These are phyloP conservation scores for Xylota sylvarum DNA, from an alignment of 2,888 invertebrate species.

Conservation along the genomic window DNA sequence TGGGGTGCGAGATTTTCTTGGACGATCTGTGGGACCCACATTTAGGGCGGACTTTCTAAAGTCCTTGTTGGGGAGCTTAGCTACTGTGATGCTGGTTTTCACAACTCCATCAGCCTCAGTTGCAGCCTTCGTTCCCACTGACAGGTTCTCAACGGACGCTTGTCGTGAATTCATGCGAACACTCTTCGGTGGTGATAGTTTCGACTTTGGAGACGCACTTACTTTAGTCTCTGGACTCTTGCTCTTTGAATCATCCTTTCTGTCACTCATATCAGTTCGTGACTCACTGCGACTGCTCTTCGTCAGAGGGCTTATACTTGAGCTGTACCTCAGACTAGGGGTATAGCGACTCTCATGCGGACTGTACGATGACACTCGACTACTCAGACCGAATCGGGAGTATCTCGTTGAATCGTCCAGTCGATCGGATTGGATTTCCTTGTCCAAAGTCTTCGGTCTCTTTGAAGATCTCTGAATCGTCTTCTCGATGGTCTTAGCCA, in stretches of 20 bases:
- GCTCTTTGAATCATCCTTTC: slow-evolving; percentile 76
- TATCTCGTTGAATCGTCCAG: slow-evolving; percentile 89
- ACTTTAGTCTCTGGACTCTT: slow-evolving; percentile 60
- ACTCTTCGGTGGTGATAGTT: slow-evolving; percentile 82
- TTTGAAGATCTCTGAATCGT: slow-evolving; percentile 87
- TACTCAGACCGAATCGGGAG: slow-evolving; percentile 88
- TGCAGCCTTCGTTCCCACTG: slow-evolving; percentile 67
- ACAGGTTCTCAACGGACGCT: slow-evolving; percentile 82
- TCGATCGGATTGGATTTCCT: slow-evolving; percentile 90
- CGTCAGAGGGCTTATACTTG: slow-evolving; percentile 80
- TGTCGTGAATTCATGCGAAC: slow-evolving; percentile 81
- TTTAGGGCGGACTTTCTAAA: slow-evolving; percentile 91
- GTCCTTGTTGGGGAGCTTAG: slow-evolving; percentile 88
- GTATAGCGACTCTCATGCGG: slow-evolving; percentile 84
- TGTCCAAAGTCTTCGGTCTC: slow-evolving; percentile 87
- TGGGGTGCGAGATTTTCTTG: slow-evolving; percentile 84
- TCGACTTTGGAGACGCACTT: slow-evolving; percentile 79
- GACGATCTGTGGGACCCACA: slow-evolving; percentile 86
- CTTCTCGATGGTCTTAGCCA: slow-evolving; percentile 90
- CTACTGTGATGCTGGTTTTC: slow-evolving; percentile 83
- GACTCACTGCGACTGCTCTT: slow-evolving; percentile 78
- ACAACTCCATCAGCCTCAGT: slow-evolving; percentile 84
- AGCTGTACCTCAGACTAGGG: slow-evolving; percentile 81
- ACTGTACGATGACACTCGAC: slow-evolving; percentile 85
- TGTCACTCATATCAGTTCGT: slow-evolving; percentile 73